Evolutionary conservation across 2,888 invertebrate species (phyloP).

Genomic region (Oscheius onirici): DNA sequence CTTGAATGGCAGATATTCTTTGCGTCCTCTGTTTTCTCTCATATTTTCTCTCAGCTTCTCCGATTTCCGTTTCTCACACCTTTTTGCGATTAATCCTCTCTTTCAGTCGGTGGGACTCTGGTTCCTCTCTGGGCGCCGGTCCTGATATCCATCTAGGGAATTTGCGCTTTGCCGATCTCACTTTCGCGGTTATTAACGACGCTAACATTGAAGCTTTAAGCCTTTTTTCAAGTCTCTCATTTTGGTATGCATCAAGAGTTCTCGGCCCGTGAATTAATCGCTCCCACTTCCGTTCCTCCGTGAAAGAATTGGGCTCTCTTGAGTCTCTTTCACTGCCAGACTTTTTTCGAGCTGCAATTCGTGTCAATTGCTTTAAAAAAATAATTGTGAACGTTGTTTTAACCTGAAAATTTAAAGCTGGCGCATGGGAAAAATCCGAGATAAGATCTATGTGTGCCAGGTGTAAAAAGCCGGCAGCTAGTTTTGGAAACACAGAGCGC

Average conservation of each 20-base stretch:
- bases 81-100: background rate
- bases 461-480: background rate
- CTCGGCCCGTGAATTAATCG: background rate
- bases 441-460: background rate
- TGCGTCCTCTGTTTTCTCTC: background rate
- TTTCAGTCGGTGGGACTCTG: conserved; percentile 11
- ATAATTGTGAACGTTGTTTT: background rate
- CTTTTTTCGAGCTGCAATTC: background rate
- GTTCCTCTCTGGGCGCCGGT: background rate
- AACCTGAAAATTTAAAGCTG: background rate
- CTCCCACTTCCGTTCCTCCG: background rate
- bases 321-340: background rate
- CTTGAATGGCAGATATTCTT: background rate
- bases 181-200: conserved; percentile 26
- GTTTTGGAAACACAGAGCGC: background rate
- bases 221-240: no score
- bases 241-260: conserved; percentile 1
- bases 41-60: background rate
- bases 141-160: conserved; percentile 15
- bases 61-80: background rate
- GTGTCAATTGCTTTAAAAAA: background rate
- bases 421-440: background rate
- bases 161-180: conserved; percentile 9
- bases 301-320: no score
- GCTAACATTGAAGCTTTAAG: conserved; percentile 3